Evolutionary conservation across 2,888 invertebrate genomes (phyloP), one percentile per base, ranked within the genome.

Genomic region (Drosophila neonasuta): DNA sequence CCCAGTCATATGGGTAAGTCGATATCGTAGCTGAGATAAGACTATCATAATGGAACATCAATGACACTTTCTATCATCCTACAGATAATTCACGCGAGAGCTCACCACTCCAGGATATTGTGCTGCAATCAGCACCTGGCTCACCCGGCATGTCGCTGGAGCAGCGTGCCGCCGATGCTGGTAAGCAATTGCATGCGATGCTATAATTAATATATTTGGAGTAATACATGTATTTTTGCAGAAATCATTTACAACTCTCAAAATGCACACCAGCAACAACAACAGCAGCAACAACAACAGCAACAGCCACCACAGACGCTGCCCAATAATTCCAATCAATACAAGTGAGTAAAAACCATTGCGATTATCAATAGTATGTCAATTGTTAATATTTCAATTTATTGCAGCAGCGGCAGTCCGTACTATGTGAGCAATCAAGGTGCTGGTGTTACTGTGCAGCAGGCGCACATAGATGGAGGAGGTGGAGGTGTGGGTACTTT

Each of bases 1-100:
- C 98, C 98, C 71, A 97, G 96, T 88, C 97, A 98, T 89, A 95
- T 97, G 90, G 96, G 96, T 88, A 91, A 94, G 70, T 96, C 36
- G 13, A 36, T 6, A 36, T 36, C 6, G n/a, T n/a, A n/a, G n/a
- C n/a, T n/a, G n/a, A 17, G 8, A 24, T 5, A 24, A 24, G 24
- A 24, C 24, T 24, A 24, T 24, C 24, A 24, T 24, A 3, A 8
- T 2, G n/a, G 2, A 3, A 7, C 11, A 8, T 9, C 3, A 9
- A 1, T 13, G 3, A 1, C 7, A 48, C 29, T n/a, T 1, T 0
- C 8, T 20, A 8, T 5, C 1, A 17, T 10, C 15, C 20, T 13
- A 42, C 63, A 89, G 91, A 91, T 77, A 91, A 91, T 77, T 98
- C 97, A 36, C 93, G 98, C 80, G 98, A 98, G 92, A 96, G 96